These are phyloP conservation scores for Drosophila arawakana DNA, from an alignment of 1,140 invertebrate species.

Conservation along the genomic window DNA sequence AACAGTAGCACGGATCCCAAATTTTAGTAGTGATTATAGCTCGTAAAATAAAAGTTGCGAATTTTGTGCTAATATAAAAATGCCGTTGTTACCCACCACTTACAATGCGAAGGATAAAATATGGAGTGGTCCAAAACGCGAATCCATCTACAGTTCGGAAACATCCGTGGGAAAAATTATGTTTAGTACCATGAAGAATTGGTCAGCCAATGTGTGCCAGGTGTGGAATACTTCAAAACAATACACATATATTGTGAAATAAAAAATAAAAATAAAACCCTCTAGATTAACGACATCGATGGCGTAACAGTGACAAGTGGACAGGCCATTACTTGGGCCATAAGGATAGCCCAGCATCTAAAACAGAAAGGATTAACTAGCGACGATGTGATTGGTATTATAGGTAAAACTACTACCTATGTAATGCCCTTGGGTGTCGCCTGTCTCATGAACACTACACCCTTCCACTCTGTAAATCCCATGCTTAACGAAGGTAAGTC, in stretches of 20 bases:
- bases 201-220: slow-evolving; percentile 69
- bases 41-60: no score
- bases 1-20: neutral
- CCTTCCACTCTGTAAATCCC: slow-evolving; percentile 68
- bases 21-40: neutral
- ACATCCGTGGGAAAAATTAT: slow-evolving; percentile 61
- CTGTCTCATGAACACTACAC: slow-evolving; percentile 71
- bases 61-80: no score
- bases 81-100: slow-evolving; percentile 46
- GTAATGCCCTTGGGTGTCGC: slow-evolving; percentile 68
- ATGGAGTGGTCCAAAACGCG: slow-evolving; percentile 63
- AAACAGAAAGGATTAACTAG: slow-evolving; percentile 59
- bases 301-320: slow-evolving; percentile 60
- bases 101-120: slow-evolving; percentile 71
- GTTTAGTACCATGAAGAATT: slow-evolving; percentile 64
- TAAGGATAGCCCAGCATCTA: slow-evolving; percentile 69
- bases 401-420: slow-evolving; percentile 69
- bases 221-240: slow-evolving; percentile 17
- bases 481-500: slow-evolving; percentile 59
- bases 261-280: no score
- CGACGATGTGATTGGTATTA: slow-evolving; percentile 73
- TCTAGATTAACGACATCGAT: slow-evolving; percentile 62
- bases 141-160: slow-evolving; percentile 65
- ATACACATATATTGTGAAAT: neutral
- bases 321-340: slow-evolving; percentile 64